phyloP scores from a whole-genome alignment of 2,797 vertebrate species.

The Knipowitschia caucasica region DNA sequence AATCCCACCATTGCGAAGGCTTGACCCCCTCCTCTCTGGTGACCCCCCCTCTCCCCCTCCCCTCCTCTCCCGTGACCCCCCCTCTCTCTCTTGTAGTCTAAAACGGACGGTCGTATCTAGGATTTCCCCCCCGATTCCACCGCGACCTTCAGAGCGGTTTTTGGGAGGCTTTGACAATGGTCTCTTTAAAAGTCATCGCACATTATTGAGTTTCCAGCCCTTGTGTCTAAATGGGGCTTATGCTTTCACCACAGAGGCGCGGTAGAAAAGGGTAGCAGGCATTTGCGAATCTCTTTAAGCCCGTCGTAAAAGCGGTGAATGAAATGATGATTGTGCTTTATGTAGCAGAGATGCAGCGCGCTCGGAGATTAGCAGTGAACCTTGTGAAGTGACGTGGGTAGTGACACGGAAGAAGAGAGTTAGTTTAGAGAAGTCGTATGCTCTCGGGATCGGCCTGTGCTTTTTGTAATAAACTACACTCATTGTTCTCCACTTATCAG shows the following conservation, averaged over 20 bases:
- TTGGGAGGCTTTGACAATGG: slow-evolving; percentile 58
- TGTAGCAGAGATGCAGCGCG: neutral
- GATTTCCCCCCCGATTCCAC: slow-evolving; percentile 44
- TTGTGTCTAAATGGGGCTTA: slow-evolving; percentile 37
- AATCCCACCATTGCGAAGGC: slow-evolving; percentile 31
- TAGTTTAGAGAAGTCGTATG: too few species aligned
- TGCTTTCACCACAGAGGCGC: slow-evolving; percentile 33
- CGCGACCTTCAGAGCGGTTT: slow-evolving; percentile 66
- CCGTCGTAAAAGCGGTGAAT: neutral
- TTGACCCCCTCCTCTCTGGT: slow-evolving; percentile 22
- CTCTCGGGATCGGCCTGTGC: too few species aligned
- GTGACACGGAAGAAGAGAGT: too few species aligned
- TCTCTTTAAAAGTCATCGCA: slow-evolving; percentile 60
- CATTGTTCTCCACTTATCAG: too few species aligned
- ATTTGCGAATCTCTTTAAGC: neutral
- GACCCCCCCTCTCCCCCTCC: slow-evolving; percentile 7
- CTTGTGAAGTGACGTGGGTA: too few species aligned
- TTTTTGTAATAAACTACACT: too few species aligned
- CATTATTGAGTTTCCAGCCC: slow-evolving; percentile 52
- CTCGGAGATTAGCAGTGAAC: neutral
- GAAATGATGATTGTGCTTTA: neutral
- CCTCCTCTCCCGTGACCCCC: neutral
- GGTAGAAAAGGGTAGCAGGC: neutral
- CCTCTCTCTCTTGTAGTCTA: slow-evolving; percentile 37
- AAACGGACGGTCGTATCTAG: slow-evolving; percentile 53